These are phyloP conservation scores for Philhelius pedissequus DNA, from an alignment of 2,888 invertebrate genomes.

Conservation along the genomic window DNA sequence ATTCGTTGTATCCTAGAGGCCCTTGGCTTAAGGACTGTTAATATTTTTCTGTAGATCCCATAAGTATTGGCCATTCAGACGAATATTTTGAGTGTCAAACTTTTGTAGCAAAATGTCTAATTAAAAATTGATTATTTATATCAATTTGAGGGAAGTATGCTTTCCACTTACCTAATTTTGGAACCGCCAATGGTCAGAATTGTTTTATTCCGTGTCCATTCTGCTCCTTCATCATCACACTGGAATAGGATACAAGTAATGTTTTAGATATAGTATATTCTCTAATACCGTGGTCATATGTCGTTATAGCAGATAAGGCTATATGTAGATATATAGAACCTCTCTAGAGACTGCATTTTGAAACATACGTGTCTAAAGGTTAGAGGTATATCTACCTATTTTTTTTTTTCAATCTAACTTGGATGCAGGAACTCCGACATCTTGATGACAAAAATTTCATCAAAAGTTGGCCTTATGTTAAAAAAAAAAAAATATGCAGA, in stretches of 20 bases:
- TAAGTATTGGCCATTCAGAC: no score
- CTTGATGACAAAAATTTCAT: slow-evolving; percentile 57
- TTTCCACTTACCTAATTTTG: neutral
- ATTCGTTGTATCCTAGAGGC: no score
- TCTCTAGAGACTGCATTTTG: neutral
- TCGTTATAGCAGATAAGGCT: neutral
- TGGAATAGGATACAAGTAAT: slow-evolving; percentile 46
- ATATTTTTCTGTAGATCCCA: no score
- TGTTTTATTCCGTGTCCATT: slow-evolving; percentile 4
- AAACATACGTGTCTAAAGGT: no score
- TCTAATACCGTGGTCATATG: slow-evolving; percentile 15
- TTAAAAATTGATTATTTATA: no score
- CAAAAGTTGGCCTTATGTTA: slow-evolving; percentile 22
- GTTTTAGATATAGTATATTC: slow-evolving; percentile 33
- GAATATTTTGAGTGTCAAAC: no score
- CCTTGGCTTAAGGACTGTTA: no score
- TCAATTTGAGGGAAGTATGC: neutral
- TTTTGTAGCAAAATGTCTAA: no score
- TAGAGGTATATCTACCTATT: neutral
- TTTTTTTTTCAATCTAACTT: slow-evolving; percentile 6
- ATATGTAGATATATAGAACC: neutral
- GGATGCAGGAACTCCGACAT: slow-evolving; percentile 28
- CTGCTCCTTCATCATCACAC: neutral
- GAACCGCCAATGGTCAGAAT: neutral
- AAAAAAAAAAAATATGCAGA: neutral